Evolutionary conservation across 1,140 invertebrate species (phyloP).

Genomic region (Drosophila baimaii): DNA sequence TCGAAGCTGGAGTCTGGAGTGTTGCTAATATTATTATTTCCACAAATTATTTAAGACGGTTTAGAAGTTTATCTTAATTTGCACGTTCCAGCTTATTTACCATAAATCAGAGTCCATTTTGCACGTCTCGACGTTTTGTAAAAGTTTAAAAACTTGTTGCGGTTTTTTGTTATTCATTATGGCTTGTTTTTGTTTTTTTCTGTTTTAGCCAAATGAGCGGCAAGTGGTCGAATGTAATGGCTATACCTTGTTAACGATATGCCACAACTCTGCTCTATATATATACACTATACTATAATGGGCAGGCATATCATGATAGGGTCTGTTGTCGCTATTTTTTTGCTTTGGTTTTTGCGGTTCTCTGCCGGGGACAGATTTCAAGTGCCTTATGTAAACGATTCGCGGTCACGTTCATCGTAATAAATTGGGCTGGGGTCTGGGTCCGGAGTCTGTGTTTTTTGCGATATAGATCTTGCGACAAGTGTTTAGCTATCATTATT

Average conservation of each 20-base stretch:
- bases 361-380: slow-evolving; percentile 62
- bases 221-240: slow-evolving; percentile 62
- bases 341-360: slow-evolving; percentile 63
- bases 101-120: slow-evolving; percentile 63
- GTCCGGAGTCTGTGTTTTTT: slow-evolving; percentile 1
- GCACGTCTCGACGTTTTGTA: slow-evolving; percentile 62
- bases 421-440: slow-evolving; percentile 26
- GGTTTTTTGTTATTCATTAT: slow-evolving; percentile 37
- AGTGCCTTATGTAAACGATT: slow-evolving; percentile 77
- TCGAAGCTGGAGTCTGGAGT: background rate
- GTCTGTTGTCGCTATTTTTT: slow-evolving; percentile 34
- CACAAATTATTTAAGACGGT: slow-evolving; percentile 25
- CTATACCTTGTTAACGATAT: slow-evolving; percentile 63
- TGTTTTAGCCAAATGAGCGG: slow-evolving; percentile 48
- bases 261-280: slow-evolving; percentile 32
- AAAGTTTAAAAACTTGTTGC: slow-evolving; percentile 49
- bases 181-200: slow-evolving; percentile 24
- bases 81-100: slow-evolving; percentile 66
- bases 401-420: slow-evolving; percentile 63
- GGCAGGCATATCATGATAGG: slow-evolving; percentile 44
- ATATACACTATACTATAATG: slow-evolving; percentile 26
- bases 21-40: background rate
- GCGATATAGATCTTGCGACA: slow-evolving; percentile 39
- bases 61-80: slow-evolving; percentile 52
- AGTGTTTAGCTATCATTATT: slow-evolving; percentile 45